These are phyloP conservation scores for Ophioninae sp. DNA, from an alignment of 2,888 invertebrate genomes.

Conservation along the genomic window DNA sequence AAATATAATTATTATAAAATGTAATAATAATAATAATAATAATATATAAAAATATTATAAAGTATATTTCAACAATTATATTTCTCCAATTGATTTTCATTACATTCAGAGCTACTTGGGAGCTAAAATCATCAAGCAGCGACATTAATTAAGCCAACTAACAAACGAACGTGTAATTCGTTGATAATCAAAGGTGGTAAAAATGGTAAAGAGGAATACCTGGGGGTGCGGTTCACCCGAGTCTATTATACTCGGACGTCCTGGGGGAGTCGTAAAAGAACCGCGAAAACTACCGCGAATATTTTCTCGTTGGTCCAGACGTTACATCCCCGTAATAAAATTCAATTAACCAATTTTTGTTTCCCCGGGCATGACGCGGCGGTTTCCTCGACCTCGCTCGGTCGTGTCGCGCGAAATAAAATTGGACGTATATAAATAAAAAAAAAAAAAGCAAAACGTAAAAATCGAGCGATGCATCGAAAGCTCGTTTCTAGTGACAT, in stretches of 20 bases:
- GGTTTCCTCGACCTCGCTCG: conserved; percentile 1
- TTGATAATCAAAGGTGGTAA: not conserved
- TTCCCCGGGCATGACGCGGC: conserved; percentile 1
- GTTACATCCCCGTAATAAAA: conserved; percentile 67
- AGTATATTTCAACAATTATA: too few relatives aligned
- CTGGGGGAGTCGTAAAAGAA: conserved; percentile 11
- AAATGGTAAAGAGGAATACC: conserved; percentile 4
- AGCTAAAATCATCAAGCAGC: not conserved
- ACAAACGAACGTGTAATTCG: not conserved
- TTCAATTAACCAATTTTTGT: conserved; percentile 64
- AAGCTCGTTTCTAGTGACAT: not conserved
- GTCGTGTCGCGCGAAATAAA: conserved; percentile 13
- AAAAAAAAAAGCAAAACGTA: not conserved
- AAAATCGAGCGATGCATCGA: not conserved
- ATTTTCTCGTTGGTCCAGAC: conserved; percentile 24
- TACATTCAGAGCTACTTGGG: not conserved
- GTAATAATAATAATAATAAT: too few relatives aligned
- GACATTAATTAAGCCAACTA: not conserved
- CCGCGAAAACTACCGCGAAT: not conserved
- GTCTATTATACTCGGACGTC: not conserved
- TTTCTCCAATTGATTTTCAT: not conserved
- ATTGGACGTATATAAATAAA: not conserved
- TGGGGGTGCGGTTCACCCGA: not conserved
- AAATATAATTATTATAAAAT: too few relatives aligned
- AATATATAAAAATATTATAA: too few relatives aligned